phyloP scores from a whole-genome alignment of 2,797 vertebrate species.

The Eulemur albifrons region DNA sequence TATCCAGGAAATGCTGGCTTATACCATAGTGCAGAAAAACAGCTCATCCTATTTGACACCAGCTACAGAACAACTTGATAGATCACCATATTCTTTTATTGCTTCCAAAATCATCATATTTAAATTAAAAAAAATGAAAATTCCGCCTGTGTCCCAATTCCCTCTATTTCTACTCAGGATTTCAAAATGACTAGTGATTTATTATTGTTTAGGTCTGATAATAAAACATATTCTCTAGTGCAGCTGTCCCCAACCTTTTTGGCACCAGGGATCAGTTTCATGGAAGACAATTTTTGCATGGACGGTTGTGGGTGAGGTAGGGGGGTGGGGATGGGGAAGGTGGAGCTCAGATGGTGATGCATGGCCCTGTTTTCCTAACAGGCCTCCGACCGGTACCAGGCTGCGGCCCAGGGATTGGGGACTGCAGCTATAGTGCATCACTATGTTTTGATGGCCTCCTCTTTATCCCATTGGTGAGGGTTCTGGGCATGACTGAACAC shows the following conservation, averaged over 20 bases:
- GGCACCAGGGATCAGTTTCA: too few species aligned
- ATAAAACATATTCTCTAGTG: constrained; percentile 8
- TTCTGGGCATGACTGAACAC: neutral
- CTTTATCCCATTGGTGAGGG: neutral
- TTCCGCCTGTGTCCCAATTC: neutral
- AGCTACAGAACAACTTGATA: neutral
- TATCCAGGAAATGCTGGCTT: neutral
- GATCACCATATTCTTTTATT: neutral
- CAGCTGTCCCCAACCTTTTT: too few species aligned
- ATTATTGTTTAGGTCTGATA: neutral
- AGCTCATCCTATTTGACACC: neutral
- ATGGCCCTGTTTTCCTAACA: too few species aligned
- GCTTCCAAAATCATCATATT: constrained; percentile 14
- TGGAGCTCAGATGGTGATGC: too few species aligned
- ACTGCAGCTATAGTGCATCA: neutral
- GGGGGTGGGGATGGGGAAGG: too few species aligned
- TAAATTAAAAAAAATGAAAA: neutral
- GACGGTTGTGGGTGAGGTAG: too few species aligned
- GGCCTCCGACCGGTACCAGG: too few species aligned
- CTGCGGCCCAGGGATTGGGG: too few species aligned
- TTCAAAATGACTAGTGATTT: constrained; percentile 11
- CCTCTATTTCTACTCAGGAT: neutral
- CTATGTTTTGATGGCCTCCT: neutral
- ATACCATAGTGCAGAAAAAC: neutral
- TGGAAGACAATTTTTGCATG: too few species aligned